These are phyloP conservation scores for Bedellia somnulentella DNA, from an alignment of 2,888 invertebrate genomes.

Conservation along the genomic window DNA sequence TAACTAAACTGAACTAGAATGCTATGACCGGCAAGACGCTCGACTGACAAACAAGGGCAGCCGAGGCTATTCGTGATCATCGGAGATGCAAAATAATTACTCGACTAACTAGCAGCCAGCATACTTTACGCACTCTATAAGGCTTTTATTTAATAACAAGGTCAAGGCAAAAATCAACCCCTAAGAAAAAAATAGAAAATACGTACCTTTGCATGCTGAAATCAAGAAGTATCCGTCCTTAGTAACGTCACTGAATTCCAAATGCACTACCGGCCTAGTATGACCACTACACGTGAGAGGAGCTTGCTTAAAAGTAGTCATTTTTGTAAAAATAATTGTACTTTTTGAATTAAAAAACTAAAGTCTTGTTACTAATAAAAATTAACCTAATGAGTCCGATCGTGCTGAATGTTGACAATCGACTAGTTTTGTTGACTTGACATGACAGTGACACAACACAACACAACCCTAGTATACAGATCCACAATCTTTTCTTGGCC, in stretches of 20 bases:
- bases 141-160: no score
- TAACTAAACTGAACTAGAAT: slow-evolving; percentile 16
- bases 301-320: slow-evolving; percentile 70
- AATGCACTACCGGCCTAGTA: slow-evolving; percentile 94
- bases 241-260: slow-evolving; percentile 94
- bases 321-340: slow-evolving; percentile 43
- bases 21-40: slow-evolving; percentile 39
- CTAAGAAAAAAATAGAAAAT: slow-evolving; percentile 23
- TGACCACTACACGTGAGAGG: slow-evolving; percentile 97
- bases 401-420: slow-evolving; percentile 62
- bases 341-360: slow-evolving; percentile 54
- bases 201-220: slow-evolving; percentile 96
- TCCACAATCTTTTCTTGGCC: no score
- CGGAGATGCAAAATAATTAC: no score
- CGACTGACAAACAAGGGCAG: slow-evolving; percentile 31
- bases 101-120: no score
- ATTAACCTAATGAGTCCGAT: slow-evolving; percentile 62
- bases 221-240: slow-evolving; percentile 94
- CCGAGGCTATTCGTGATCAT: slow-evolving; percentile 42
- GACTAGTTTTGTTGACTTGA: slow-evolving; percentile 35
- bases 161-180: slow-evolving; percentile 38
- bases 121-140: no score
- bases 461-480: no score
- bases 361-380: slow-evolving; percentile 46
- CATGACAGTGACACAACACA: no score